Conservation (phyloP, 23 tunicate species). For the Botrylloides violaceus region DNA sequence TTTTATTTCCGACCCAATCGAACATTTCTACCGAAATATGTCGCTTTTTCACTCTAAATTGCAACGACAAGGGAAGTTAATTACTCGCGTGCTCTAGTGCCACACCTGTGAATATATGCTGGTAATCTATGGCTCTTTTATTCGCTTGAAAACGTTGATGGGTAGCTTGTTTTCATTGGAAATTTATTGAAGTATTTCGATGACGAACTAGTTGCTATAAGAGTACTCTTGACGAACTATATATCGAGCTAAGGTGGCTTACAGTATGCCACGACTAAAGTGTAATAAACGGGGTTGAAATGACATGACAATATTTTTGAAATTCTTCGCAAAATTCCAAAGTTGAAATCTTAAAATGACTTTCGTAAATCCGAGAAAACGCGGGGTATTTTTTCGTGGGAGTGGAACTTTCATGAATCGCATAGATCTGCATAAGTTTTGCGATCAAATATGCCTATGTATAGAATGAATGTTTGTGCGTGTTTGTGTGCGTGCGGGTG, state of each 20-base stretch:
- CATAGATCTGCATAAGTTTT: too few relatives aligned
- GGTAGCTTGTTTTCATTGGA: background rate
- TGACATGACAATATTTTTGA: background rate
- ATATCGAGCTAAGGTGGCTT: conserved; percentile 1
- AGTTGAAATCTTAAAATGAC: too few relatives aligned
- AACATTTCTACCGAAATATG: background rate
- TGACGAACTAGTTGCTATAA: conserved; percentile 1
- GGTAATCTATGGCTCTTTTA: background rate
- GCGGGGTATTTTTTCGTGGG: too few relatives aligned
- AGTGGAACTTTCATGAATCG: too few relatives aligned
- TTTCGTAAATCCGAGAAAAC: too few relatives aligned
- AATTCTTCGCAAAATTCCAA: background rate
- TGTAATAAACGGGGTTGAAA: background rate
- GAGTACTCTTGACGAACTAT: background rate
- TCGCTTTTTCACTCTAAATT: background rate
- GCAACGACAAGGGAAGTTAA: background rate
- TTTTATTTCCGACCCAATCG: background rate
- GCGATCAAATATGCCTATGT: too few relatives aligned
- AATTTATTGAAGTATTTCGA: conserved; percentile 1
- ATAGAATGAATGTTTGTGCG: too few relatives aligned
- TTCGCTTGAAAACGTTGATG: background rate
- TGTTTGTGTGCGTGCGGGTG: too few relatives aligned
- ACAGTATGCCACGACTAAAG: background rate
- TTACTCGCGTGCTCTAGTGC: background rate
- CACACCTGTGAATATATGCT: background rate